Base-by-base conservation (phyloP, 2,888 invertebrate species). In the Platycnemis pennipes region DNA sequence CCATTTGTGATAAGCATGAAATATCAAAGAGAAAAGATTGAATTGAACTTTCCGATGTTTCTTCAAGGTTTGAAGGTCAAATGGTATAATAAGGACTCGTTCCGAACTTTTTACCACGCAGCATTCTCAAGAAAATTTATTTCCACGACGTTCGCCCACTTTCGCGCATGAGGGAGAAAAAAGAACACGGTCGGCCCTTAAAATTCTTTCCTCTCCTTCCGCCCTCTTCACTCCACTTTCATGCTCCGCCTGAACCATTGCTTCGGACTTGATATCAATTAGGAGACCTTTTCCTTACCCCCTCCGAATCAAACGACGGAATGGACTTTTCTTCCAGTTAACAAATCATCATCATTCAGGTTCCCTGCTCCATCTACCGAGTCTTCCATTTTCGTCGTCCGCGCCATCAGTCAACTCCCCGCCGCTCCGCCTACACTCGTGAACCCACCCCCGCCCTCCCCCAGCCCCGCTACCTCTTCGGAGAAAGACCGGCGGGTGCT, bases 331-430 rank as follows among this genome's bases (percentile, higher is more conserved):
- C 42, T 69, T 44, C 19, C 63, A 63, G 26, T 63, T 91, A 91
- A 91, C 91, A 91, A 91, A 91, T 91, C 91, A 91, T 91, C 91
- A 63, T n/a, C 87, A 87, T 37, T 89, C 88, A 89, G 53, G 37
- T 22, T 49, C 42, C 89, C 42, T 42, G 37, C 42, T 56, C 37
- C 56, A 53, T 44, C 44, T 63, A 91, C 91, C n/a, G 37, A 46
- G 87, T n/a, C 87, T 46, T 87, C 87, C 46, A 46, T 46, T 87
- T 46, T 46, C 42, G 44, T 46, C 46, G 8, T 7, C n/a, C 45
- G 16, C n/a, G 22, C n/a, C 87, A 87, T 87, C 87, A 7, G 44
- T 87, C 87, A 87, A 26, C 86, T 4, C 86, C 37, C 5, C 3
- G 2, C 86, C 13, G 11, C 42, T 1, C 4, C n/a, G n/a, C 26